Percentiles rank a stretch among this genome's conserved stretches.
These are phyloP conservation scores for Oxystoma pomonae DNA, from an alignment of 2,888 invertebrate genomes.

Conservation along the genomic window DNA sequence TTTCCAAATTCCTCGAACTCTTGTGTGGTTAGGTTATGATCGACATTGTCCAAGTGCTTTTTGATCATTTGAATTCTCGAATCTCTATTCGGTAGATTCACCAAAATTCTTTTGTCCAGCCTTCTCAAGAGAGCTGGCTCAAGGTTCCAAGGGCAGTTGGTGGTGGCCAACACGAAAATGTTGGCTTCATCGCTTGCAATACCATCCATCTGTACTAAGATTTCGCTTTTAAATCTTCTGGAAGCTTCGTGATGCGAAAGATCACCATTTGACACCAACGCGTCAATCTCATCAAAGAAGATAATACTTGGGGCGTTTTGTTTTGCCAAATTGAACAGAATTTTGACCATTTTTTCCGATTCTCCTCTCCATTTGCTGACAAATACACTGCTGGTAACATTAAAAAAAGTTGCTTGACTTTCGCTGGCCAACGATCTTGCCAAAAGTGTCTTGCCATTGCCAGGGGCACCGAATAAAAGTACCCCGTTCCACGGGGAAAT, in stretches of 20 bases:
- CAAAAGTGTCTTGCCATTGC: conserved; percentile 81
- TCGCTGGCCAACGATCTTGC: conserved; percentile 86
- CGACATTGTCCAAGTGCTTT: conserved; percentile 52
- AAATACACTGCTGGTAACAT: conserved; percentile 79
- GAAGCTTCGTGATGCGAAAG: conserved; percentile 81
- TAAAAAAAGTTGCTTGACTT: conserved; percentile 78
- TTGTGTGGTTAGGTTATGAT: conserved; percentile 31
- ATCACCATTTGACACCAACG: conserved; percentile 64
- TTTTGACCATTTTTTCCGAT: conserved; percentile 87
- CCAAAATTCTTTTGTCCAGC: conserved; percentile 80
- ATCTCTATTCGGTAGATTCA: conserved; percentile 67
- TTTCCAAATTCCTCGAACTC: conserved; percentile 50
- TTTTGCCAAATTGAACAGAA: conserved; percentile 80
- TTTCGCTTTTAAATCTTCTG: conserved; percentile 81
- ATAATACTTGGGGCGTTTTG: conserved; percentile 81
- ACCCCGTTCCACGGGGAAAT: conserved; percentile 73
- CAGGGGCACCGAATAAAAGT: conserved; percentile 66
- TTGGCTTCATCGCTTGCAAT: conserved; percentile 57
- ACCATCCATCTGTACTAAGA: conserved; percentile 85
- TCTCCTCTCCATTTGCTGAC: conserved; percentile 97
- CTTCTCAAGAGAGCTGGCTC: conserved; percentile 84
- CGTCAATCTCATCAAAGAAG: conserved; percentile 91
- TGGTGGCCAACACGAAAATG: conserved; percentile 80
- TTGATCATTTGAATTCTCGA: conserved; percentile 68
- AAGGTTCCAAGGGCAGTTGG: conserved; percentile 92